Conservation (phyloP, 2,113 vertebrate species). For the Crocuta crocuta region DNA sequence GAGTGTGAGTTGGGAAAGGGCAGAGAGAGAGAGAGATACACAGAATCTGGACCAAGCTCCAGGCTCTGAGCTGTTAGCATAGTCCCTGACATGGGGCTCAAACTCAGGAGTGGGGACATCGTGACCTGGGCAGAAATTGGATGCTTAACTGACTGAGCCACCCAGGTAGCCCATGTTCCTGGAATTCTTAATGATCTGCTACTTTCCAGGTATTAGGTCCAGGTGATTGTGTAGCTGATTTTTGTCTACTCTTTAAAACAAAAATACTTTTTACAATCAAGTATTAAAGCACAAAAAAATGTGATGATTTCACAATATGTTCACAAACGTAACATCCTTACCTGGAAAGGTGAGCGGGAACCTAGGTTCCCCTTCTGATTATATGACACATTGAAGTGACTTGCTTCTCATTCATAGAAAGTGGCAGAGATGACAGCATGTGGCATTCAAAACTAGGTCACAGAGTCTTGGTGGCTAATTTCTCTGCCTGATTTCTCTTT, state of each 20-base stretch:
- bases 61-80: too few relatives aligned
- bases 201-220: not conserved
- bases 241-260: not conserved
- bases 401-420: not conserved
- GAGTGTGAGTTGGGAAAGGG: too few relatives aligned
- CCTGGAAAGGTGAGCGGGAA: not conserved
- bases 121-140: too few relatives aligned
- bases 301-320: not conserved
- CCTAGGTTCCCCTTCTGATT: not conserved
- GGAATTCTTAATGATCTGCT: not conserved
- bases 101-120: too few relatives aligned
- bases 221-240: not conserved
- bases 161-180: not conserved
- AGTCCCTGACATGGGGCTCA: too few relatives aligned
- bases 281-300: not conserved
- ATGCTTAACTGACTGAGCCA: too few relatives aligned
- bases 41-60: too few relatives aligned
- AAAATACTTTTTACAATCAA: not conserved
- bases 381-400: not conserved
- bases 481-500: not conserved
- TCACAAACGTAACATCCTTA: not conserved
- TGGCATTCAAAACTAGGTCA: not conserved
- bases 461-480: not conserved
- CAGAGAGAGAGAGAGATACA: too few relatives aligned
- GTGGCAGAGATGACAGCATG: not conserved